These are phyloP conservation scores for Craterocephalus amniculus DNA, from an alignment of 2,797 vertebrate genomes.

Conservation along the genomic window DNA sequence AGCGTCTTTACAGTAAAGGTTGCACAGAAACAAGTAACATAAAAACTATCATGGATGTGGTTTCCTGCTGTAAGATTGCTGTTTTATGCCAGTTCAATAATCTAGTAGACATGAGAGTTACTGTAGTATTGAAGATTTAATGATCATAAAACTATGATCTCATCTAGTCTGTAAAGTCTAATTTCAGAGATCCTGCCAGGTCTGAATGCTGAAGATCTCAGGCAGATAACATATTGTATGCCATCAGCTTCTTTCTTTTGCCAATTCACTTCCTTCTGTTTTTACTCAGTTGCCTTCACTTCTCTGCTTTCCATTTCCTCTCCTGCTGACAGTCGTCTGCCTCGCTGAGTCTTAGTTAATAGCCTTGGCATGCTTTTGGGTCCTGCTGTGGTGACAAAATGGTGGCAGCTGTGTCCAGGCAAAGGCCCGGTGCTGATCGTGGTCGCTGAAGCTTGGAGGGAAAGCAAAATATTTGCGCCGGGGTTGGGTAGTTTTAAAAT, in stretches of 20 bases:
- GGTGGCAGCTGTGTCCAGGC: conserved; percentile 72
- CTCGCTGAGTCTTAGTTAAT: conserved; percentile 52
- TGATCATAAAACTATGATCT: conserved; percentile 6
- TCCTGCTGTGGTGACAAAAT: conserved; percentile 80
- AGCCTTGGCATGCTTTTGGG: conserved; percentile 63
- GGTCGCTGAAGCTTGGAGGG: conserved; percentile 28
- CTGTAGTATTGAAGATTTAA: not conserved
- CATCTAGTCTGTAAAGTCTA: conserved; percentile 20
- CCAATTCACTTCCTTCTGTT: conserved; percentile 1
- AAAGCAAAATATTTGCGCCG: conserved; percentile 18
- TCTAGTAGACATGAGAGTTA: conserved; percentile 2
- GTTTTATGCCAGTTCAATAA: not conserved
- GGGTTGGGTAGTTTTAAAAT: conserved; percentile 7
- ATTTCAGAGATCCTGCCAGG: conserved; percentile 14
- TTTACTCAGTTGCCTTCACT: conserved; percentile 33
- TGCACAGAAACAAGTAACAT: no score
- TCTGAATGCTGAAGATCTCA: conserved; percentile 10
- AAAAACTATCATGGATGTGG: not conserved
- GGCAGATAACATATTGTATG: conserved; percentile 5
- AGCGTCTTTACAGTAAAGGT: not conserved
- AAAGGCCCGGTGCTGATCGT: conserved; percentile 56
- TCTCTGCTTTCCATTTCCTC: conserved; percentile 23
- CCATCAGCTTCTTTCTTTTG: not conserved
- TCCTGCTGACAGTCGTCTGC: conserved; percentile 39
- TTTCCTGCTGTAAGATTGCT: conserved; percentile 1